Conservation (phyloP, 2,888 invertebrate genomes). For the Serripes groenlandicus region DNA sequence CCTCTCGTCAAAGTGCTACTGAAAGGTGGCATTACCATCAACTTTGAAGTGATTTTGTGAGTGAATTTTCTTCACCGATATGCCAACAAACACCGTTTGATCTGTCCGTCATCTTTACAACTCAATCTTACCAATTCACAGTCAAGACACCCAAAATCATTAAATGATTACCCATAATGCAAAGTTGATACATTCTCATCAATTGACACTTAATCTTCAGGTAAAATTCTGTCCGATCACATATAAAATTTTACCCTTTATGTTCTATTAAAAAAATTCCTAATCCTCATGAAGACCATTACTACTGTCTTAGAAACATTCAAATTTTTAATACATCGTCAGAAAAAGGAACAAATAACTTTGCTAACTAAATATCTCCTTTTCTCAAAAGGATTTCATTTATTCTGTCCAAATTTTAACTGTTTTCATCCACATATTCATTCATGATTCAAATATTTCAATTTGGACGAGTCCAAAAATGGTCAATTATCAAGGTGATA, state of each 20-base stretch:
- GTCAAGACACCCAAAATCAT: constrained; percentile 45
- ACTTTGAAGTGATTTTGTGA: constrained; percentile 61
- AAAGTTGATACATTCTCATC: constrained; percentile 38
- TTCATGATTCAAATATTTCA: no score
- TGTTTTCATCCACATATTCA: no score
- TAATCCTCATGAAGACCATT: no score
- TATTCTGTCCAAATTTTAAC: no score
- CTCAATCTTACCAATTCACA: constrained; percentile 12
- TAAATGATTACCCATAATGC: constrained; percentile 58
- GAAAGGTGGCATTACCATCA: constrained; percentile 47
- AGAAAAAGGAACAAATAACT: no score
- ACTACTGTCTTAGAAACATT: no score
- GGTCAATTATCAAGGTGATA: no score
- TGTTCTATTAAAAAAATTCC: no score
- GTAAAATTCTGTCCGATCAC: constrained; percentile 6
- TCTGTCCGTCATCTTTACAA: constrained; percentile 32
- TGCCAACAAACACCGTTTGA: constrained; percentile 52
- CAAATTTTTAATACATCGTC: no score
- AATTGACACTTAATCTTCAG: constrained; percentile 56
- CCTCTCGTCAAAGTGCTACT: background rate
- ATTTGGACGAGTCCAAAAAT: no score
- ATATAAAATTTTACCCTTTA: background rate
- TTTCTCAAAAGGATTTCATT: no score
- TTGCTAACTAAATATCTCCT: no score
- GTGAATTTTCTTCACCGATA: constrained; percentile 53